phyloP scores from a whole-genome alignment of 1,140 invertebrate genomes.

The Lepidurus apus region DNA sequence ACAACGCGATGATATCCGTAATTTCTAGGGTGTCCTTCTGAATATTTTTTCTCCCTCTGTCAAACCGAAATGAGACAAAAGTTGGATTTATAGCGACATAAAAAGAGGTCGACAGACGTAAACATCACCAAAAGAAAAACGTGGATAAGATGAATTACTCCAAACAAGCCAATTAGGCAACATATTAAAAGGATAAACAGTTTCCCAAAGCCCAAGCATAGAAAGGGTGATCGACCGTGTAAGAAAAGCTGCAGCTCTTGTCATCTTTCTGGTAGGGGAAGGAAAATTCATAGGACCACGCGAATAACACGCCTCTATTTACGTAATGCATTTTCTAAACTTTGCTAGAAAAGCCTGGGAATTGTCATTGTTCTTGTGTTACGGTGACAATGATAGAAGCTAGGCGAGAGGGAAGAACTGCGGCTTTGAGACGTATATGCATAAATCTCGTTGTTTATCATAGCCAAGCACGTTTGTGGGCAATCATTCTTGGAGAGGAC shows the following conservation, averaged over 20 bases:
- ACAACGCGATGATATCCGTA: no score
- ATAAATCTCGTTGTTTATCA: slow-evolving; percentile 6
- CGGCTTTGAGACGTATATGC: background rate
- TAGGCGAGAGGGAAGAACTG: background rate
- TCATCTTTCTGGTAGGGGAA: background rate
- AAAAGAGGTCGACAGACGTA: background rate
- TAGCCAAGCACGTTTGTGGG: background rate
- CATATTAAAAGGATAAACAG: background rate
- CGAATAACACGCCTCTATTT: no score
- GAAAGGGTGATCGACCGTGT: background rate
- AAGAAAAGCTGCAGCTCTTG: background rate
- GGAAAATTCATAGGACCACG: no score
- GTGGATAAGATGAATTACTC: background rate
- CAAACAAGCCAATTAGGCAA: background rate
- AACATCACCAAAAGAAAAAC: background rate
- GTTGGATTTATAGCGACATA: background rate
- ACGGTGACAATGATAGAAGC: background rate
- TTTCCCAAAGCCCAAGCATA: background rate
- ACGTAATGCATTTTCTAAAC: no score
- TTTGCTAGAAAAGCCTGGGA: no score
- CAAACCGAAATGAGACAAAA: background rate
- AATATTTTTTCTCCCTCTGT: background rate
- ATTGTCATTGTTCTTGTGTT: background rate
- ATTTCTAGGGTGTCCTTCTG: no score
- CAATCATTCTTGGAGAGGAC: background rate